Base-by-base conservation (phyloP, 1,140 invertebrate genomes). In the Antheraea pernyi region DNA sequence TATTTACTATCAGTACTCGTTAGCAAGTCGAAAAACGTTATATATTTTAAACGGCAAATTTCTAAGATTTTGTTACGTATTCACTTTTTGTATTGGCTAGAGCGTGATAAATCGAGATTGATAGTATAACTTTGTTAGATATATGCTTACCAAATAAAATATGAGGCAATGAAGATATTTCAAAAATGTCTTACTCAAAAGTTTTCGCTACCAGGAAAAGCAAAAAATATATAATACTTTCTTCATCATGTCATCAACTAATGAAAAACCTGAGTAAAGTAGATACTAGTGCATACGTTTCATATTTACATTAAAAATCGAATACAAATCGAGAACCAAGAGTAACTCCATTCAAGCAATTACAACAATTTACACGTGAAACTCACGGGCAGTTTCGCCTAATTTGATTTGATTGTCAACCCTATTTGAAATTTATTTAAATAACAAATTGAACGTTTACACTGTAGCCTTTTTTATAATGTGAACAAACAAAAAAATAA, bases 341-440 rank as follows among this genome's bases (percentile, higher is more conserved):
- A 63, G 61, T 63, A 63, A 36, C n/a, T 37, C 16, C 30, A 80
- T 82, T 77, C 76, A 37, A 42, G 71, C 77, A 82, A 82, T 84
- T 86, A 85, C 78, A 75, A 70, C 79, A 79, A 81, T 84, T 84
- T 82, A 80, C 80, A 76, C 78, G 74, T 69, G 39, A 67, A 65
- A 39, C 67, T 69, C 71, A 72, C 80, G 66, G 76, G 76, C 79
- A 77, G 82, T 83, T 76, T 78, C 72, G 68, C 77, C 79, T 85
- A 85, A 85, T 87, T 87, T 79, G 78, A 87, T 87, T 82, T 84
- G 77, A 84, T 87, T 87, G 82, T 87, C 85, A 82, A 80, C 77
- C 81, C 77, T 78, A 69, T 74, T 81, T 74, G 75, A 77, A 75
- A 76, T 80, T 79, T 81, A 82, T 85, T 82, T 84, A 83, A 84